Evolutionary conservation across 2,888 invertebrate species (phyloP).

Genomic region (Pandemis cinnamomeana): DNA sequence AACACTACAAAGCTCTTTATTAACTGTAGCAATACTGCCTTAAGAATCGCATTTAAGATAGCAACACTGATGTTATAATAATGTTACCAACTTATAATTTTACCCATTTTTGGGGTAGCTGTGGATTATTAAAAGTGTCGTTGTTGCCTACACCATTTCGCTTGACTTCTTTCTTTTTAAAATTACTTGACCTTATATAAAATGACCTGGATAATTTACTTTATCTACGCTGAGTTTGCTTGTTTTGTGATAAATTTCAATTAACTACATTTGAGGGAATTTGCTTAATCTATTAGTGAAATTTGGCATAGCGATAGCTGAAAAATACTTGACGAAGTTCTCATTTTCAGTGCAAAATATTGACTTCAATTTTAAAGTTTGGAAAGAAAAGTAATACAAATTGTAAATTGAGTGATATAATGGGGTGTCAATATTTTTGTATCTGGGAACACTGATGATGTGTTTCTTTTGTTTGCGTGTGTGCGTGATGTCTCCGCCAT

Average conservation of each 20-base stretch:
- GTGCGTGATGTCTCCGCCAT: conserved; percentile 80
- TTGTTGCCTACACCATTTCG: neutral
- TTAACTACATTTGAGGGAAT: too few relatives aligned
- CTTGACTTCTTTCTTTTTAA: neutral
- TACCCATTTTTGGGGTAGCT: neutral
- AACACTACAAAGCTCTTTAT: neutral
- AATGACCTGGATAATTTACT: too few relatives aligned
- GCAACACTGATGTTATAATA: neutral
- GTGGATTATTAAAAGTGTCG: neutral
- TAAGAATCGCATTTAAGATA: neutral
- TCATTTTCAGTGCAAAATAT: neutral
- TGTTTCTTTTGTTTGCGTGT: conserved; percentile 63
- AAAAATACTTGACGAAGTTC: neutral
- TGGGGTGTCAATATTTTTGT: neutral
- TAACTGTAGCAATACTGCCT: neutral
- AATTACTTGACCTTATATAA: neutral
- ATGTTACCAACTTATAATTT: conserved; percentile 6
- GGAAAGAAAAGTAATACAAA: too few relatives aligned
- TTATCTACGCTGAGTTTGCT: too few relatives aligned
- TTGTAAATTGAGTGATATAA: neutral
- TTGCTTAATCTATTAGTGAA: too few relatives aligned
- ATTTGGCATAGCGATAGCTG: too few relatives aligned
- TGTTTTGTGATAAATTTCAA: too few relatives aligned
- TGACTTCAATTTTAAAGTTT: too few relatives aligned
- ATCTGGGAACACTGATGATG: conserved; percentile 62